A percentile compares a stretch with the other conserved stretches of the same genome.
phyloP scores from a whole-genome alignment of 2,113 vertebrate genomes.

The Nibea coibor region DNA sequence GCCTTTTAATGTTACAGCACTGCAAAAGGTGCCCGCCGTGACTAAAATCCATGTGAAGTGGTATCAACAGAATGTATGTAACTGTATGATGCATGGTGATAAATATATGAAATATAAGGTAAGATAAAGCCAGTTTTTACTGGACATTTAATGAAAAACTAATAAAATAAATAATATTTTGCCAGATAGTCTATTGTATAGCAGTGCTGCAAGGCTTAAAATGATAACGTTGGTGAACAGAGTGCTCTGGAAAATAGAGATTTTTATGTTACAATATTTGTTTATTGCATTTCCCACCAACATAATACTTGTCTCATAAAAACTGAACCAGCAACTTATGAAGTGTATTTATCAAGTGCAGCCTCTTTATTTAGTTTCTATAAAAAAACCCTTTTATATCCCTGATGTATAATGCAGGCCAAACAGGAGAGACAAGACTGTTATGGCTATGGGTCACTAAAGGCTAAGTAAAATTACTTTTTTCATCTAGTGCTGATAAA shows the following conservation, averaged over 20 bases:
- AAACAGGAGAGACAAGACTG: background rate
- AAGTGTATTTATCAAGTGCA: background rate
- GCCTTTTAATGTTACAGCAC: background rate
- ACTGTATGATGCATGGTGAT: too few species aligned
- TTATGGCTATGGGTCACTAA: background rate
- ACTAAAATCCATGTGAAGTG: background rate
- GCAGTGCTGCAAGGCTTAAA: background rate
- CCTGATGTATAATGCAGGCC: background rate
- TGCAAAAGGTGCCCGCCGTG: background rate
- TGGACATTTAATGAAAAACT: background rate
- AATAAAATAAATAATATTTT: background rate
- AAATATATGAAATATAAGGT: background rate
- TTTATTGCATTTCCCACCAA: slow-evolving; percentile 6
- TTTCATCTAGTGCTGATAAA: slow-evolving; percentile 13
- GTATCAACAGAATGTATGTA: background rate
- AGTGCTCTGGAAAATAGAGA: background rate
- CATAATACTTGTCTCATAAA: background rate
- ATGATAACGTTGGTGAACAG: background rate
- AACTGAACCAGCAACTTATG: slow-evolving; percentile 1
- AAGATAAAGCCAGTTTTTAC: too few species aligned
- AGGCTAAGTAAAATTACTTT: background rate
- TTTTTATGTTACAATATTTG: background rate
- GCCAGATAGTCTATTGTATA: background rate
- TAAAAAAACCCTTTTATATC: background rate
- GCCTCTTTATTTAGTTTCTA: background rate